phyloP scores from a whole-genome alignment of 2,797 vertebrate genomes.

The Scarus forsteni region DNA sequence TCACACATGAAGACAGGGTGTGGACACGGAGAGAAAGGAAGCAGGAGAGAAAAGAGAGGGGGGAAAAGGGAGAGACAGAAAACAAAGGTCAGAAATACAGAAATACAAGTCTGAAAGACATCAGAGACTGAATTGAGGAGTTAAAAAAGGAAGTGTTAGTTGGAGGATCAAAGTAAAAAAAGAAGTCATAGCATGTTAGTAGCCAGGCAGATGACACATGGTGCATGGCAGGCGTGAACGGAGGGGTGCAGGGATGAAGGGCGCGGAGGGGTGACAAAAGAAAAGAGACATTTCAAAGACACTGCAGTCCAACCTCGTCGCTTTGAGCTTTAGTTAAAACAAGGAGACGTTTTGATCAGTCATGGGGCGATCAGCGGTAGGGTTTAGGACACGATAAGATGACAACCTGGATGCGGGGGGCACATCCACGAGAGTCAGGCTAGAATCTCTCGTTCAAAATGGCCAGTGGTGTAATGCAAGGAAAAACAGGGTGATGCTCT shows the following conservation, averaged over 20 bases:
- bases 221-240: slow-evolving; percentile 72
- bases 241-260: slow-evolving; percentile 37
- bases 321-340: slow-evolving; percentile 29
- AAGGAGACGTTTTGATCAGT: slow-evolving; percentile 11
- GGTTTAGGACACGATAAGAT: slow-evolving; percentile 24
- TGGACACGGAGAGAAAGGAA: slow-evolving; percentile 71
- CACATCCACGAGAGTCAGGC: slow-evolving; percentile 41
- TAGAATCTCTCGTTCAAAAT: slow-evolving; percentile 28
- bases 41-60: slow-evolving; percentile 77
- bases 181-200: slow-evolving; percentile 79
- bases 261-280: slow-evolving; percentile 36
- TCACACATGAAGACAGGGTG: slow-evolving; percentile 86
- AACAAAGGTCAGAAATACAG: slow-evolving; percentile 96
- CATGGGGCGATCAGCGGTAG: slow-evolving; percentile 27
- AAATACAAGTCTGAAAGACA: slow-evolving; percentile 90
- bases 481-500: not conserved
- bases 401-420: slow-evolving; percentile 32
- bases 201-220: slow-evolving; percentile 83
- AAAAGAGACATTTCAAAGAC: slow-evolving; percentile 41
- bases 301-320: slow-evolving; percentile 33
- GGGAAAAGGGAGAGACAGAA: slow-evolving; percentile 89
- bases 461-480: slow-evolving; percentile 61
- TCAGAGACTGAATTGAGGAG: slow-evolving; percentile 80
- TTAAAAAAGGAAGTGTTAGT: slow-evolving; percentile 76
- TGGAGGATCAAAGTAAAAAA: slow-evolving; percentile 78